Evolutionary conservation across 2,797 vertebrate genomes (phyloP), one percentile per base, ranked within the genome.

Genomic region (Chaenodraco wilsoni): DNA sequence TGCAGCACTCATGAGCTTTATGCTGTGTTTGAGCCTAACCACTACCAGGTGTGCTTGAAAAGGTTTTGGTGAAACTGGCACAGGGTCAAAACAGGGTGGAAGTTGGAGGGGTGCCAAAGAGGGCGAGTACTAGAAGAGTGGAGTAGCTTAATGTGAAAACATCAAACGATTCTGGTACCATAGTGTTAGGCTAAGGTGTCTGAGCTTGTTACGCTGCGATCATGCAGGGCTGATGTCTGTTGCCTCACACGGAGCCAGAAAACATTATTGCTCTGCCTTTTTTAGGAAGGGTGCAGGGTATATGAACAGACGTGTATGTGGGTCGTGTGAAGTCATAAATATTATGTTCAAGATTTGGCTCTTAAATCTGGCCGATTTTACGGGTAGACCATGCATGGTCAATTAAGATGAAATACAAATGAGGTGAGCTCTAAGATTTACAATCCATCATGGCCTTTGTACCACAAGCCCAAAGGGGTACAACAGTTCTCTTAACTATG

Each of bases 11-110:
- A 62, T 65, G 65, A 85, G 87, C 85, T 87, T 86, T 86, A 74
- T 80, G 72, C 85, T 83, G 83, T 83, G 91, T 91, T 90, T 88
- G 88, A 88, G 87, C 69, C 86, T 95, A 95, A 95, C 88, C 90
- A 93, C 87, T 91, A 91, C 89, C 94, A 95, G 93, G 94, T 94
- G 94, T 81, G 69, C 87, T 82, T 87, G 80, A 81, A 92, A 88
- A 89, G 77, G 69, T 91, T 91, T 90, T 88, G 87, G 90, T 75
- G 65, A 86, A 87, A 85, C 84, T 93, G 93, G 90, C 90, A 89
- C 79, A 58, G 66, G 88, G 84, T 92, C 85, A 92, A 82, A 51
- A 83, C 60, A n/a, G 75, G 85, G 74, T 82, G 72, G 73, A 67
- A 19, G 77, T 44, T 45, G 70, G 68, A 80, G 80, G 75, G 66